These are phyloP conservation scores for Neoitamus cyanurus DNA, from an alignment of 2,888 invertebrate genomes.

Conservation along the genomic window DNA sequence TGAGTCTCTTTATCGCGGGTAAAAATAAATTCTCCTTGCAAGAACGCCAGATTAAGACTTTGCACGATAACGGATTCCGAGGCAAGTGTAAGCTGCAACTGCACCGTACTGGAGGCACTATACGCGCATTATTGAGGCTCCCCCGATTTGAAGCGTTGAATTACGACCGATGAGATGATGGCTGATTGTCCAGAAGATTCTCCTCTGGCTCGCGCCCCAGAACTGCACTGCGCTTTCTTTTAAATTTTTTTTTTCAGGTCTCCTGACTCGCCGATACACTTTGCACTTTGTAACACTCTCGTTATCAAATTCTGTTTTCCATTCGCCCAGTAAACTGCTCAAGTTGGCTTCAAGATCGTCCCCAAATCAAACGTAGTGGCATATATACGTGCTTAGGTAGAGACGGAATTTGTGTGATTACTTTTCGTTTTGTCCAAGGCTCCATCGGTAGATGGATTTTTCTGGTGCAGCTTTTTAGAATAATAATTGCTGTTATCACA, in stretches of 20 bases:
- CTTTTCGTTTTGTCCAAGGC: not conserved
- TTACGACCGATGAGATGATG: not conserved
- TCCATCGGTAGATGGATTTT: not conserved
- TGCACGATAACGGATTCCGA: not conserved
- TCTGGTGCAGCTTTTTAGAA: not conserved
- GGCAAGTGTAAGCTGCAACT: not conserved
- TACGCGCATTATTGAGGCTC: not conserved
- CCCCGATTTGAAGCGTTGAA: not conserved
- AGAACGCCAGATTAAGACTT: not conserved
- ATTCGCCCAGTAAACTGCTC: not conserved
- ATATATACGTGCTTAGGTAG: not conserved
- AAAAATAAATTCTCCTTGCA: constrained; percentile 1
- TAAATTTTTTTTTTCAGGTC: not conserved
- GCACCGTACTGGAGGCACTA: not conserved
- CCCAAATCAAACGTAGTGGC: not conserved
- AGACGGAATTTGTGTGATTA: not conserved
- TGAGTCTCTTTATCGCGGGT: not conserved
- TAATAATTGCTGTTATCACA: not conserved
- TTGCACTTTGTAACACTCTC: constrained; percentile 23
- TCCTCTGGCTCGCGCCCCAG: not conserved
- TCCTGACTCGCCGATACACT: not conserved
- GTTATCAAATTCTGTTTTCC: constrained; percentile 8
- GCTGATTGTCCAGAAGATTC: not conserved
- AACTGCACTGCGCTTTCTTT: not conserved
- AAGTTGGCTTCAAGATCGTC: constrained; percentile 22